phyloP scores from a whole-genome alignment of 1,140 invertebrate species.

The Drosophila lacertosa region DNA sequence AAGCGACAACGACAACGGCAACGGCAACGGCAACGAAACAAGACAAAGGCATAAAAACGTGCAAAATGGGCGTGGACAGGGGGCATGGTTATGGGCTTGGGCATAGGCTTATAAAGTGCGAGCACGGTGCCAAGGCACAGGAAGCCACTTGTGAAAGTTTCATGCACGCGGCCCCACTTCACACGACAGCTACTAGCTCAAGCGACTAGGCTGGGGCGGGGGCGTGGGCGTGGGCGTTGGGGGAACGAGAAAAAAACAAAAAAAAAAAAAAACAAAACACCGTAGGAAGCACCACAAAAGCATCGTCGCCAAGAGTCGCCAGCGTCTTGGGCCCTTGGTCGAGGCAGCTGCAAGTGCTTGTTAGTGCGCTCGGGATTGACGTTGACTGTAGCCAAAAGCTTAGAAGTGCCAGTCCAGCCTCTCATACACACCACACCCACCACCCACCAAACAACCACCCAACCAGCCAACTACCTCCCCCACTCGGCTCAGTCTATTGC shows the following conservation, averaged over 20 bases:
- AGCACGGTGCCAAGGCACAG: constrained; percentile 69
- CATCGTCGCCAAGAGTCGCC: constrained; percentile 38
- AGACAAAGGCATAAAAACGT: constrained; percentile 81
- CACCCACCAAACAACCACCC: not conserved
- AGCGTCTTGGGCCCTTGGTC: constrained; percentile 41
- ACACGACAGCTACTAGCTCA: constrained; percentile 64
- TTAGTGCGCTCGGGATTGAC: constrained; percentile 75
- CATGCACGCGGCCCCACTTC: constrained; percentile 80
- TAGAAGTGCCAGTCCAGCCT: constrained; percentile 61
- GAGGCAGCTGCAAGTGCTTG: constrained; percentile 65
- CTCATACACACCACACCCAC: not conserved
- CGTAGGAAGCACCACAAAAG: constrained; percentile 51
- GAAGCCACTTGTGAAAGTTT: constrained; percentile 81
- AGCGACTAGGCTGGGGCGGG: not conserved
- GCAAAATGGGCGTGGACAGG: constrained; percentile 66
- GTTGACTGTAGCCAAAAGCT: constrained; percentile 69
- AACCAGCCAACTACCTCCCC: not conserved
- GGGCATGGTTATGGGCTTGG: constrained; percentile 52
- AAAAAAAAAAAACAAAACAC: constrained; percentile 46
- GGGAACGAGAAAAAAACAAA: not conserved
- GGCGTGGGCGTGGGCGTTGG: not conserved
- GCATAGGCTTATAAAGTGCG: constrained; percentile 74
- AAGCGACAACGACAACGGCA: constrained; percentile 30
- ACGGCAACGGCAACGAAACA: constrained; percentile 63
- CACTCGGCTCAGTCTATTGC: no score